Base-by-base conservation (phyloP, 2,797 vertebrate genomes). In the Manis pentadactyla region DNA sequence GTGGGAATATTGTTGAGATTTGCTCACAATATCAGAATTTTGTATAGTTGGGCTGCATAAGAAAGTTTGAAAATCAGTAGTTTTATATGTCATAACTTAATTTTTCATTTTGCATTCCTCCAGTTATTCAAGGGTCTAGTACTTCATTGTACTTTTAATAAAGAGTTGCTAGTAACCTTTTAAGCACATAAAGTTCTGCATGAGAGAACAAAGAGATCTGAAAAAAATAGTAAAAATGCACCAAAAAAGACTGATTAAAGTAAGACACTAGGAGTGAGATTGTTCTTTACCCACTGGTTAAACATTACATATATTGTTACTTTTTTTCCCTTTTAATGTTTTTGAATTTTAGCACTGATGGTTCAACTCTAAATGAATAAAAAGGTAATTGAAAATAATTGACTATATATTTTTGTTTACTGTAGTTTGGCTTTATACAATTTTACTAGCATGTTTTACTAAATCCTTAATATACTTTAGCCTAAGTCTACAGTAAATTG, bases 171-270 rank as follows among this genome's bases (percentile, higher is more conserved):
- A 39, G 73, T 84, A 88, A 90, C 17, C 90, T 78, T 90, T 87
- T 18, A 90, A 95, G 51, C 61, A 79, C 55, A 27, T 63, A 59
- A 87, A 91, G 49, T 66, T 87, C 83, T 77, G 25, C 82, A 85
- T 93, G 74, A 96, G 97, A 93, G 88, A 98, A 96, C 46, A 97
- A 97, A 97, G 93, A 94, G 94, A 93, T 77, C 51, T 82, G 46
- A 91, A 96, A 39, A 39, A 93, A 89, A 81, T 75, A 92, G 68
- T 96, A 84, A 96, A 95, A 57, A n/a, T 82, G 25, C 75, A 74
- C 59, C 69, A 79, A 95, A 94, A 92, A 68, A 87, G 69, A 93
- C n/a, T 53, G 63, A 42, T 82, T 97, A 92, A 93, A 97, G 74
- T 87, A 96, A 82, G 90, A 96, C 63, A 64, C 19, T 73, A 86